Evolutionary conservation across 37 sponge, comb jelly and placozoan species (phyloP).

Genomic region (Tethya wilhelma): DNA sequence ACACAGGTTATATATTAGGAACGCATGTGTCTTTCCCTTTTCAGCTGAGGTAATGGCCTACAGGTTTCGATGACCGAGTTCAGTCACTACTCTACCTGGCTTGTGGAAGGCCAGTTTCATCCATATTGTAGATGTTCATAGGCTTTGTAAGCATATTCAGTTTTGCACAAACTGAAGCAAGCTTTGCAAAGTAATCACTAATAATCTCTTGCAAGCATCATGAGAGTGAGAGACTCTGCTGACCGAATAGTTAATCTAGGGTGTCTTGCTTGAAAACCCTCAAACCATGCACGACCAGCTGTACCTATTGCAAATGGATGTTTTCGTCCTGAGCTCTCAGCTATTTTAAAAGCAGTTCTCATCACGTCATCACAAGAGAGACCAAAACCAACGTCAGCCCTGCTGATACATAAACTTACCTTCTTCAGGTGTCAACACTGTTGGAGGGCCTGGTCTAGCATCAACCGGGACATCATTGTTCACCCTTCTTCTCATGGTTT

Average conservation of each 20-base stretch:
- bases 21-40: no score
- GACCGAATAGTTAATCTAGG: constrained; percentile 15
- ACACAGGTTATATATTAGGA: no score
- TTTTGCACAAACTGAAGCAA: constrained; percentile 41
- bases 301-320: no score
- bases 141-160: constrained; percentile 61
- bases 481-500: no score
- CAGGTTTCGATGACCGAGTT: constrained; percentile 31
- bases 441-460: no score
- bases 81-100: constrained; percentile 43
- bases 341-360: no score
- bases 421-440: no score
- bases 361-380: no score
- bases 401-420: no score
- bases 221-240: constrained; percentile 35
- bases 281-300: constrained; percentile 64
- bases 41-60: constrained; percentile 34
- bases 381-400: no score
- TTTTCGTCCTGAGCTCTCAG: no score
- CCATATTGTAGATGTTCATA: constrained; percentile 61
- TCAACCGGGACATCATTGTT: no score
- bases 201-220: constrained; percentile 32
- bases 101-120: constrained; percentile 52
- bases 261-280: constrained; percentile 26
- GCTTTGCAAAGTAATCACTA: constrained; percentile 47